Evolutionary conservation across 2,888 invertebrate species (phyloP).

Genomic region (Tipula lateralis): DNA sequence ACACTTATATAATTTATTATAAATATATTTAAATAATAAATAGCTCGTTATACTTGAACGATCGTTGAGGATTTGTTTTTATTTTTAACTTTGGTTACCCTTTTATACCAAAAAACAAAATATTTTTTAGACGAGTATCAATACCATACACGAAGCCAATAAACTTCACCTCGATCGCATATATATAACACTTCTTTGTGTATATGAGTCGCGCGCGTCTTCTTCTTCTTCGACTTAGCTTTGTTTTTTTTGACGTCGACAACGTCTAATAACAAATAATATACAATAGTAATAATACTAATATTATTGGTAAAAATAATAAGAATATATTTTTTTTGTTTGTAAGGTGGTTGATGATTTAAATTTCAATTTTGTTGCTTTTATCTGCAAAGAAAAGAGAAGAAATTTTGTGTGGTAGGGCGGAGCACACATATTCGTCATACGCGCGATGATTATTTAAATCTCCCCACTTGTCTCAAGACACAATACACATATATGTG

Average conservation of each 20-base stretch:
- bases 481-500: not conserved
- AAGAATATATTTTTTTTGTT: slow-evolving; percentile 30
- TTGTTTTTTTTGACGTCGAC: slow-evolving; percentile 28
- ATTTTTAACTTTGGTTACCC: slow-evolving; percentile 43
- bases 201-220: not conserved
- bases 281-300: not conserved
- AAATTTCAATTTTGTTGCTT: not conserved
- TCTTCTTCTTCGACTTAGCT: not conserved
- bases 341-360: not conserved
- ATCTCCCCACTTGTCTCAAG: not conserved
- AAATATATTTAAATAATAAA: slow-evolving; percentile 31
- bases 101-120: slow-evolving; percentile 43
- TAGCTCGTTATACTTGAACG: slow-evolving; percentile 42
- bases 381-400: not conserved
- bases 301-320: slow-evolving; percentile 30
- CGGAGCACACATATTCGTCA: not conserved
- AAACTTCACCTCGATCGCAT: not conserved
- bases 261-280: not conserved
- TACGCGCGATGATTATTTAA: not conserved
- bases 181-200: not conserved
- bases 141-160: not conserved
- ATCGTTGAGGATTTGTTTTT: slow-evolving; percentile 48
- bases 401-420: slow-evolving; percentile 2
- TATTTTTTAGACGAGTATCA: slow-evolving; percentile 3
- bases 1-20: slow-evolving; percentile 31